A percentile compares a stretch with the other conserved stretches of the same genome.
Evolutionary conservation across 2,888 invertebrate genomes (phyloP).

Genomic region (Tachina lurida): DNA sequence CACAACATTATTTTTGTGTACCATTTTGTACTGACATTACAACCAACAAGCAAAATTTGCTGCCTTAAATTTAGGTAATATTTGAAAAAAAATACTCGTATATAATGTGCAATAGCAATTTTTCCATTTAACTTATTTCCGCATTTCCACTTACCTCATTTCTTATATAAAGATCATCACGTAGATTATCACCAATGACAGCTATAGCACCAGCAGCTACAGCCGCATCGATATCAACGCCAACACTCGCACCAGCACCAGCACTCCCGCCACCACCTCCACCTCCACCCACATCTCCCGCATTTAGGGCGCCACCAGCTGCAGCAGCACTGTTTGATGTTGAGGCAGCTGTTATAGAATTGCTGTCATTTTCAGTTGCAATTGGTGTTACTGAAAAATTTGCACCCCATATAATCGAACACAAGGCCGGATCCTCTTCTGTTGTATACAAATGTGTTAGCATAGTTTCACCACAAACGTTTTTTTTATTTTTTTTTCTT

Average conservation of each 20-base stretch:
- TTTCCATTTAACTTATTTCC: slow-evolving; percentile 17
- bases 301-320: slow-evolving; percentile 4
- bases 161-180: slow-evolving; percentile 77
- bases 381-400: slow-evolving; percentile 76
- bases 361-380: slow-evolving; percentile 76
- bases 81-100: not conserved
- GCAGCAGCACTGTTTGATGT: slow-evolving; percentile 60
- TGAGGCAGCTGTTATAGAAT: slow-evolving; percentile 61
- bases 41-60: too few relatives aligned
- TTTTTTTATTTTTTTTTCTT: not conserved
- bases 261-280: slow-evolving; percentile 39
- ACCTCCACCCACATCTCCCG: not conserved
- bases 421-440: slow-evolving; percentile 81
- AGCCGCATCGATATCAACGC: slow-evolving; percentile 64
- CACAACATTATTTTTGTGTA: too few relatives aligned
- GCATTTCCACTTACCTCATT: slow-evolving; percentile 72
- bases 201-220: slow-evolving; percentile 57
- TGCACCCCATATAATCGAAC: slow-evolving; percentile 81
- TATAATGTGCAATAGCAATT: too few relatives aligned
- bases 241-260: slow-evolving; percentile 47
- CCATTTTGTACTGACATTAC: too few relatives aligned
- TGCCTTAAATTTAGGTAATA: too few relatives aligned
- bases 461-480: slow-evolving; percentile 75
- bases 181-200: slow-evolving; percentile 73
- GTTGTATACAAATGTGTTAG: slow-evolving; percentile 81